Base-by-base conservation (phyloP, 1,140 invertebrate species). In the Melipona quadrifasciata region DNA sequence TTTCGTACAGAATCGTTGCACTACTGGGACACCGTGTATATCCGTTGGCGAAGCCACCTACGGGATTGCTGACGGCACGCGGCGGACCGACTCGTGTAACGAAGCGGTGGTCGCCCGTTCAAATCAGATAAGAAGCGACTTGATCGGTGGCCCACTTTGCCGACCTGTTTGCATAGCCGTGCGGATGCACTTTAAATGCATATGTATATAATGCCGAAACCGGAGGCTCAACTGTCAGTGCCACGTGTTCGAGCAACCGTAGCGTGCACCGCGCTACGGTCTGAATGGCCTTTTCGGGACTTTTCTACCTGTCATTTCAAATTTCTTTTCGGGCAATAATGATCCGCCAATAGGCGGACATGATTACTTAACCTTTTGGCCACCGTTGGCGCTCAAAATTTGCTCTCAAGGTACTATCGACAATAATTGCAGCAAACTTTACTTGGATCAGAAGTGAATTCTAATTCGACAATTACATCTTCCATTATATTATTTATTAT, bases 81-180 rank as follows among this genome's bases (percentile, higher is more conserved):
- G 47, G 53, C 24, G 39, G 27, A 53, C 27, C 27, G 58, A 67
- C 31, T 53, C 55, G 65, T 70, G 51, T 83, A 83, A 83, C 81
- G 81, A 83, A 70, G 55, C 73, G 31, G 75, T n/a, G 34, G 79
- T 61, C 77, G 72, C 58, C 39, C 81, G 68, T 64, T 86, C 82
- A 86, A 89, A 89, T 89, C 88, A 89, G 88, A 89, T 89, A 89
- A 86, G 84, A 76, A 71, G 39, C 55, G 24, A 75, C 74, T 83
- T 83, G 81, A 83, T 83, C 81, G 65, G 74, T 83, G 81, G 74
- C 81, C 81, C 74, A 83, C 53, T 83, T 83, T 8, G 65, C 65
- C 81, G 81, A 83, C 74, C 81, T 78, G 81, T 83, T 83, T 83
- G 65, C 81, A 83, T 78, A 58, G 64, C 75, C 17, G n/a, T 47